Percentiles rank a stretch among this genome's conserved stretches.
Evolutionary conservation across 1,140 invertebrate genomes (phyloP).

Genomic region (Stegodyphus mimosarum): DNA sequence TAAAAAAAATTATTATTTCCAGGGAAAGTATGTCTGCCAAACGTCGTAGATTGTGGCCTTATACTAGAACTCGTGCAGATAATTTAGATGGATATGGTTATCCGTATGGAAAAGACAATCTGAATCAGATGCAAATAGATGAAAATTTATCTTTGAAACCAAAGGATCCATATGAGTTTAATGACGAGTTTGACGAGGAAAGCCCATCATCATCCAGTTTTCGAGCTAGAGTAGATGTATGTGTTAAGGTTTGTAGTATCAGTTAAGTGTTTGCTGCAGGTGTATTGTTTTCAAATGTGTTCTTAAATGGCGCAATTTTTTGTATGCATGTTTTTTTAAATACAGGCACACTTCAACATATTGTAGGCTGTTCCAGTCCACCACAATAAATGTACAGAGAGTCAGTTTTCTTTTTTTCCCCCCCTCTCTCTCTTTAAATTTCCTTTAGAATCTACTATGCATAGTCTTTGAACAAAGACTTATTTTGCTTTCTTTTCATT

Average conservation of each 20-base stretch:
- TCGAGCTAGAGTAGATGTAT: conserved; percentile 42
- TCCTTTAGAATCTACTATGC: too few relatives aligned
- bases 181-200: conserved; percentile 69
- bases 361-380: too few relatives aligned
- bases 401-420: too few relatives aligned
- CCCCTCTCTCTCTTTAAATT: too few relatives aligned
- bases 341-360: too few relatives aligned
- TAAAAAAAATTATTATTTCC: neutral
- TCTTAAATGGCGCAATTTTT: too few relatives aligned
- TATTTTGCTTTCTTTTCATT: too few relatives aligned
- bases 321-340: too few relatives aligned
- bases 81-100: conserved; percentile 3
- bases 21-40: conserved; percentile 43
- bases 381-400: too few relatives aligned
- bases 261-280: too few relatives aligned
- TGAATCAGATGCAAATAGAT: conserved; percentile 44
- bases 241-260: neutral
- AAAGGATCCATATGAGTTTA: conserved; percentile 79
- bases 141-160: conserved; percentile 51
- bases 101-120: conserved; percentile 21
- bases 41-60: conserved; percentile 7
- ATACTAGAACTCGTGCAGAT: neutral
- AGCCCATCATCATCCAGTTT: conserved; percentile 65
- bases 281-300: neutral
- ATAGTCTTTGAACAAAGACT: too few relatives aligned